Evolutionary conservation across 2,888 invertebrate genomes (phyloP).

Genomic region (Carabus problematicus): DNA sequence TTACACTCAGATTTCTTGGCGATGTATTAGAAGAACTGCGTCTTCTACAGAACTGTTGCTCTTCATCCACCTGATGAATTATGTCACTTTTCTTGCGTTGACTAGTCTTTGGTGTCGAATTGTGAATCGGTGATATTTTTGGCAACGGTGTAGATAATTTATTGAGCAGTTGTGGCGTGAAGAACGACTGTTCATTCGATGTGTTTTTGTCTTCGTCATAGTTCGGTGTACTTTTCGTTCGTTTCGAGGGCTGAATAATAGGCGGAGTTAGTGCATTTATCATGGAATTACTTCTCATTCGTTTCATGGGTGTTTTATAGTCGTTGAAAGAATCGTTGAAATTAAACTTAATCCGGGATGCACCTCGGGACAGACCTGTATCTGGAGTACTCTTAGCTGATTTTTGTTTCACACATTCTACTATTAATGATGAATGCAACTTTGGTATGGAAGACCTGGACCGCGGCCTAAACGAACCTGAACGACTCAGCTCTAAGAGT

Average conservation of each 20-base stretch:
- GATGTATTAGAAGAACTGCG: background rate
- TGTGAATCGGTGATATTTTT: constrained; percentile 29
- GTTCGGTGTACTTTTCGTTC: constrained; percentile 26
- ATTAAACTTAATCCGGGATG: constrained; percentile 16
- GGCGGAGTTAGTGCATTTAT: constrained; percentile 7
- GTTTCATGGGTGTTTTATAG: constrained; percentile 39
- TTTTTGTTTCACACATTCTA: background rate
- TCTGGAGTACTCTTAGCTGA: background rate
- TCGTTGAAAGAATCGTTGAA: constrained; percentile 6
- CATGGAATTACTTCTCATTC: constrained; percentile 27
- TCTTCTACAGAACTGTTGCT: background rate
- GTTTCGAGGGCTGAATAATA: constrained; percentile 20
- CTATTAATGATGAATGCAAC: constrained; percentile 14
- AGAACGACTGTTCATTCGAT: constrained; percentile 17
- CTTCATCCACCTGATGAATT: constrained; percentile 12
- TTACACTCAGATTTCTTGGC: background rate
- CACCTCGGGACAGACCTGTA: background rate
- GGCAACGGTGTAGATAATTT: constrained; percentile 29
- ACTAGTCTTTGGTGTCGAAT: constrained; percentile 31
- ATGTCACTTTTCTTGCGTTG: constrained; percentile 9
- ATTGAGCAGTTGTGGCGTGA: constrained; percentile 25
- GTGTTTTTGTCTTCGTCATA: constrained; percentile 1
- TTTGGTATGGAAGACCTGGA: constrained; percentile 23
- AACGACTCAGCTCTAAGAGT: constrained; percentile 12
- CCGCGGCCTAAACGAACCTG: constrained; percentile 14